Conservation (phyloP, 2,888 invertebrate genomes). For the Oscheius sp. region DNA sequence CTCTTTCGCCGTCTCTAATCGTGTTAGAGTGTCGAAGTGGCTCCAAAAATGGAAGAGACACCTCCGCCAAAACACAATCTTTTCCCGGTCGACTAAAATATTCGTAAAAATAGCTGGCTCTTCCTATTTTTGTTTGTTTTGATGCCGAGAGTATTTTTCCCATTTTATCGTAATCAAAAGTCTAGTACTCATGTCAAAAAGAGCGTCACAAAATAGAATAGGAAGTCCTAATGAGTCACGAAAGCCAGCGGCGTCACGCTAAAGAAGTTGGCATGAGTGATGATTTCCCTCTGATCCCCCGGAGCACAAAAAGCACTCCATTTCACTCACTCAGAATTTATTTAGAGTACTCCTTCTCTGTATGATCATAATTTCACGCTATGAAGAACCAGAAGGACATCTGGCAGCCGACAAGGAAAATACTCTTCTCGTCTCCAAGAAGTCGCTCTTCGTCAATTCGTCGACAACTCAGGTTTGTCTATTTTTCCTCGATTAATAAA, state of each 20-base stretch:
- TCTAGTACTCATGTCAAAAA: too few species aligned
- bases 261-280: too few species aligned
- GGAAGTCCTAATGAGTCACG: slow-evolving; percentile 12
- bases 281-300: too few species aligned
- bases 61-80: not conserved
- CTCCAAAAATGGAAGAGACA: slow-evolving; percentile 11
- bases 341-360: not conserved
- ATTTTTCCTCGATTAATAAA: not conserved
- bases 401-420: not conserved
- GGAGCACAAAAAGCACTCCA: too few species aligned
- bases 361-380: slow-evolving; percentile 14
- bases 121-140: too few species aligned
- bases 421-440: slow-evolving; percentile 12
- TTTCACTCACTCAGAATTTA: not conserved
- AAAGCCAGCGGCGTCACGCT: not conserved
- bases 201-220: not conserved
- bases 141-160: too few species aligned
- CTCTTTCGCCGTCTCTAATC: slow-evolving; percentile 14
- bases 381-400: slow-evolving; percentile 7
- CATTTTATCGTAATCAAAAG: too few species aligned
- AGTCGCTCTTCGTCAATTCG: slow-evolving; percentile 1
- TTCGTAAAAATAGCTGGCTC: not conserved
- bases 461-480: slow-evolving; percentile 11
- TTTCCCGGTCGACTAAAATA: not conserved
- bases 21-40: slow-evolving; percentile 22